Conservation (phyloP, 2,113 vertebrate genomes). For the Tragelaphus strepsiceros region DNA sequence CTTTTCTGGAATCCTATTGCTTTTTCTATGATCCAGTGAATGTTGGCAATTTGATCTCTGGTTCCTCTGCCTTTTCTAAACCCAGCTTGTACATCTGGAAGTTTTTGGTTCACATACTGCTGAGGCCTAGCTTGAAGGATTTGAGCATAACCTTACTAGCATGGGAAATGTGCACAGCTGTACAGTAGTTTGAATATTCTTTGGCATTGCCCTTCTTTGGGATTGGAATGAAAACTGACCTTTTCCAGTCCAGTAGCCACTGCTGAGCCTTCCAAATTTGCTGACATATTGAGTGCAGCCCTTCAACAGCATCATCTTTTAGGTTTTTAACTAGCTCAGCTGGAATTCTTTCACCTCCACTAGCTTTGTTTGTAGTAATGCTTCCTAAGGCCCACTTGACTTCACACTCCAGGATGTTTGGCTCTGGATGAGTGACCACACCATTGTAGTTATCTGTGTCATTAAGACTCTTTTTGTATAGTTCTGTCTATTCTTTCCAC, state of each 20-base stretch:
- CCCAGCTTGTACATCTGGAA: neutral
- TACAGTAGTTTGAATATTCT: neutral
- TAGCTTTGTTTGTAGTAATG: neutral
- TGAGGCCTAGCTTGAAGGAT: neutral
- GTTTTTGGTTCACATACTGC: neutral
- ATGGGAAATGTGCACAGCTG: neutral
- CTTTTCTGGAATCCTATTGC: neutral
- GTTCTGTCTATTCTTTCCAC: neutral
- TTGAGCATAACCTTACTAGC: neutral
- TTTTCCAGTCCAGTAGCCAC: neutral
- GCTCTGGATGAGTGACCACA: neutral
- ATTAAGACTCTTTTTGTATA: neutral
- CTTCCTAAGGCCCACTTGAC: neutral
- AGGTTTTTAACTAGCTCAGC: neutral
- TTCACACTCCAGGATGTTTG: neutral
- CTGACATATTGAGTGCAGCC: neutral
- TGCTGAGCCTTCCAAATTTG: neutral
- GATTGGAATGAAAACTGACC: neutral
- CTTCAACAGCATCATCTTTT: neutral
- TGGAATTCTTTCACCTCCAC: neutral
- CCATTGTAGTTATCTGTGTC: accelerated
- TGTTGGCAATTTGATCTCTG: neutral
- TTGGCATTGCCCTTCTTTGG: neutral
- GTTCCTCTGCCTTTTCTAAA: neutral
- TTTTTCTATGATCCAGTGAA: neutral